Conservation (phyloP, 2,888 invertebrate species). For the Eupeodes luniger region DNA sequence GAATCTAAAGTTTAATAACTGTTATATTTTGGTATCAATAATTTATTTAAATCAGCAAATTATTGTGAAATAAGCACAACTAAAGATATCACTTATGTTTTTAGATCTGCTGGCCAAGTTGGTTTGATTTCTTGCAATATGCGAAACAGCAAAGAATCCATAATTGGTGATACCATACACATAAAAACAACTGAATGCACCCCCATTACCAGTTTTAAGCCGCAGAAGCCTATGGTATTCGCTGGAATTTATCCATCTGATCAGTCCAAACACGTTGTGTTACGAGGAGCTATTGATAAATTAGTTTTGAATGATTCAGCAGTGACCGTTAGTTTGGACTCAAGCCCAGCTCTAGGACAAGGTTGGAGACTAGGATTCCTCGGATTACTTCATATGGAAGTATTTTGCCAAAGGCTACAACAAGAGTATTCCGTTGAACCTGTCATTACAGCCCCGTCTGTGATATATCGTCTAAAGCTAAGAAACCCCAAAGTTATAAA, state of each 20-base stretch:
- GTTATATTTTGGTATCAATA: no score
- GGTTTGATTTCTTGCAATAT: slow-evolving; percentile 94
- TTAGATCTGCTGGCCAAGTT: slow-evolving; percentile 94
- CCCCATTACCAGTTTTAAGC: slow-evolving; percentile 87
- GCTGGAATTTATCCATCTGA: slow-evolving; percentile 95
- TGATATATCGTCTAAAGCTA: slow-evolving; percentile 91
- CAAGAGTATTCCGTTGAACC: slow-evolving; percentile 93
- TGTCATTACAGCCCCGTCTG: slow-evolving; percentile 93
- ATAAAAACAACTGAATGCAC: slow-evolving; percentile 84
- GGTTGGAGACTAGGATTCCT: slow-evolving; percentile 95
- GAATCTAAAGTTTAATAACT: no score
- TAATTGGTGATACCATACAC: slow-evolving; percentile 91
- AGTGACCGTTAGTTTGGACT: slow-evolving; percentile 92
- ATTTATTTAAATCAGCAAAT: not conserved
- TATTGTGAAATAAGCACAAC: not conserved
- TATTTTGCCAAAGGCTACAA: slow-evolving; percentile 93
- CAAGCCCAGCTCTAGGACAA: slow-evolving; percentile 93
- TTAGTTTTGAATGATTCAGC: slow-evolving; percentile 97
- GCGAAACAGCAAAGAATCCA: slow-evolving; percentile 89
- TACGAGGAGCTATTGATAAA: slow-evolving; percentile 94
- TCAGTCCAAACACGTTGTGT: slow-evolving; percentile 91
- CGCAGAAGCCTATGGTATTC: slow-evolving; percentile 92
- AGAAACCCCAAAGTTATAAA: slow-evolving; percentile 89
- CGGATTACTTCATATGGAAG: slow-evolving; percentile 94
- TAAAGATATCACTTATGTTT: not conserved